phyloP scores from a whole-genome alignment of 2,888 invertebrate genomes.

The Branchipolynoe longqiensis region DNA sequence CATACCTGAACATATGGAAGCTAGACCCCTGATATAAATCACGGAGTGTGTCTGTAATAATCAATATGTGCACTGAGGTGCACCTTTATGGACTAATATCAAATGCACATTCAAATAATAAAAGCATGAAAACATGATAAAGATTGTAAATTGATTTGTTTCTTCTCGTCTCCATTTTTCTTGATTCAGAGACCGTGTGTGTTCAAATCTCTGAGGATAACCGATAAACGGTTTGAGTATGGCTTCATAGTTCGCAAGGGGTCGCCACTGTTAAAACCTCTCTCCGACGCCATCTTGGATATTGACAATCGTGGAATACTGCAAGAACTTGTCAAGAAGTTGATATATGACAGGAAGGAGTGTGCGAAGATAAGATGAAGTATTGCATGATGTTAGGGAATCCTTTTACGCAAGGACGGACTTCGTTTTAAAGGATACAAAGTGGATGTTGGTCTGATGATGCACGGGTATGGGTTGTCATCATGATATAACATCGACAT shows the following conservation, averaged over 20 bases:
- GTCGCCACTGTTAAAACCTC: not conserved
- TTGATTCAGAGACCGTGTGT: slow-evolving; percentile 24
- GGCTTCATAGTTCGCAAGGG: slow-evolving; percentile 35
- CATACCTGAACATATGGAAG: no score
- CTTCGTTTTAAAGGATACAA: no score
- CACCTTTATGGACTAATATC: not conserved
- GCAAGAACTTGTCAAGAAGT: slow-evolving; percentile 22
- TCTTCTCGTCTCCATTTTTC: no score
- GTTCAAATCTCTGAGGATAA: slow-evolving; percentile 1
- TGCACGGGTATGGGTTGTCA: no score
- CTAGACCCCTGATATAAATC: no score
- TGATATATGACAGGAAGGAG: slow-evolving; percentile 46
- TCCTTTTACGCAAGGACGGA: no score
- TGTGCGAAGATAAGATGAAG: slow-evolving; percentile 29
- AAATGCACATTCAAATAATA: not conserved
- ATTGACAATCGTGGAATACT: not conserved
- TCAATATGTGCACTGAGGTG: no score
- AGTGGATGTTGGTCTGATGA: no score
- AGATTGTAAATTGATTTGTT: no score
- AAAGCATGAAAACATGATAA: not conserved
- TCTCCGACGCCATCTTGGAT: slow-evolving; percentile 23
- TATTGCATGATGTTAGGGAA: no score
- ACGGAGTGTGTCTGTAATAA: no score
- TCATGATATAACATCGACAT: no score
- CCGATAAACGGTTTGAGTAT: not conserved